These are phyloP conservation scores for Astropecten irregularis DNA, from an alignment of 53 echinoderm and acorn worm genomes.

Conservation along the genomic window DNA sequence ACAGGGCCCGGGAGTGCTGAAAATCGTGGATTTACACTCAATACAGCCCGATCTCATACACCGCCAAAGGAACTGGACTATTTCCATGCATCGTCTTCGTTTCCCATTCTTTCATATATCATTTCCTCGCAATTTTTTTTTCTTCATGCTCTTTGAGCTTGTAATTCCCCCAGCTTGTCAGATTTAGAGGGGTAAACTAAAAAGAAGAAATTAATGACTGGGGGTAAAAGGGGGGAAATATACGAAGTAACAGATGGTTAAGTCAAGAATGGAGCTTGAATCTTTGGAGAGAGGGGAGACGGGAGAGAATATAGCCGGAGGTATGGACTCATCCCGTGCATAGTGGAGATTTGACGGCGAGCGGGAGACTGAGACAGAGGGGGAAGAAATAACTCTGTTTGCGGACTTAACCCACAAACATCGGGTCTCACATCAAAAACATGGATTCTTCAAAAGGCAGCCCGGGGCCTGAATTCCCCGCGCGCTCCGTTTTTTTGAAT, in stretches of 20 bases:
- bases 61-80: conserved; percentile 15
- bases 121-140: conserved; percentile 42
- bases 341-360: conserved; percentile 28
- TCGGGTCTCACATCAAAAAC: conserved; percentile 44
- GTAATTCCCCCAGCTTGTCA: conserved; percentile 7
- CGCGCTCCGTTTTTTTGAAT: conserved; percentile 24
- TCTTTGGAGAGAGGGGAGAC: not conserved
- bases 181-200: conserved; percentile 11
- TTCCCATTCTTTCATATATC: conserved; percentile 42
- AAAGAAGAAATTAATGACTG: not conserved
- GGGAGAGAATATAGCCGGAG: not conserved
- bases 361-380: not conserved
- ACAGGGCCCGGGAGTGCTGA: no score
- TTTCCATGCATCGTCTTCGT: no score
- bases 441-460: conserved; percentile 44
- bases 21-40: no score
- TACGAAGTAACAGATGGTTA: conserved; percentile 7
- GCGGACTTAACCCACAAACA: conserved; percentile 59
- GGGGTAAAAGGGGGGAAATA: no score
- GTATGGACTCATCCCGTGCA: conserved; percentile 26
- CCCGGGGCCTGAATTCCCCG: conserved; percentile 31
- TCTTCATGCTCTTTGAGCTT: conserved; percentile 12
- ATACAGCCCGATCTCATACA: not conserved
- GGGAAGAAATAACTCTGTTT: conserved; percentile 44
- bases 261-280: not conserved